Evolutionary conservation across 2,113 vertebrate species (phyloP), one percentile per base, ranked within the genome.

Genomic region (Bettongia penicillata): DNA sequence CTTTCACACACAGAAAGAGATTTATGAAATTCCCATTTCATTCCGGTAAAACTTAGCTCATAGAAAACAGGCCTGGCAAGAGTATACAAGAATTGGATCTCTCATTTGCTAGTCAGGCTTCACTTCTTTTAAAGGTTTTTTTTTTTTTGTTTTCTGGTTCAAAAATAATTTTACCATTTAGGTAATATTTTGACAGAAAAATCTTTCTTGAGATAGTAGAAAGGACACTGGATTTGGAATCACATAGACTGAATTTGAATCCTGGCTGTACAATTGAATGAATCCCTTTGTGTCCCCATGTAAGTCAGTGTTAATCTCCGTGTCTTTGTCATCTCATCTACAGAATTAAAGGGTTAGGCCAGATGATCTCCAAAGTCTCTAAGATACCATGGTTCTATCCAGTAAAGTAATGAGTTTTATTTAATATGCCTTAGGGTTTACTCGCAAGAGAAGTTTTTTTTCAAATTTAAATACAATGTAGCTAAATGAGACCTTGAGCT

Each of bases 41-140:
- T 91, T 97, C 94, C 94, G 53, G 11, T 91, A 51, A 97, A 97
- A 96, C 61, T 90, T 51, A 94, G 43, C 50, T 77, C 55, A 50
- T 19, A 95, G n/a, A 23, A 95, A 14, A 43, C 19, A 55, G 49
- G 91, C 91, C 91, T 93, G 91, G 77, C 43, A 51, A 92, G 43
- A n/a, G 0, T 16, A 94, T 51, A 92, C 19, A 93, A 94, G 57
- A 94, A 92, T 47, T 68, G 55, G 26, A 92, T 57, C 37, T 91
- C 31, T 55, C 57, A 52, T 25, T 10, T n/a, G 37, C 43, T 92
- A 52, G 49, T 61, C 50, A 53, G 25, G 26, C 51, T 53, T 37
- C 43, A 9, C 28, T 37, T 37, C 31, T 93, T 50, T 31, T 92
- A 61, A 57, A 90, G 7, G 12, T 51, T 47, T 89, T 37, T 37